phyloP scores from a whole-genome alignment of 2,888 invertebrate species.

The Brachyptera risi region DNA sequence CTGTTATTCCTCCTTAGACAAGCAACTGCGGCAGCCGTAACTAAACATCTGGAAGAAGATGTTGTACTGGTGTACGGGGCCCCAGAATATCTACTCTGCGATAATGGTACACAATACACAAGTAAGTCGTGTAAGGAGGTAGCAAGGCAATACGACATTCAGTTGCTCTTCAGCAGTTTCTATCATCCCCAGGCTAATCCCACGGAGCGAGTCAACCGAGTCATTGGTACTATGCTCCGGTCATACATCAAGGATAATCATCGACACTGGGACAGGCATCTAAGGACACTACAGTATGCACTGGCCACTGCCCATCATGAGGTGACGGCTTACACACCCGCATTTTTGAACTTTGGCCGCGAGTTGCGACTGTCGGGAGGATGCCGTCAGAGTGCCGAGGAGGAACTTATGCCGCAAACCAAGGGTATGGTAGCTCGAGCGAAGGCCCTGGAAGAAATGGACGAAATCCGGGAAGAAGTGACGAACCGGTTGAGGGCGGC shows the following conservation, averaged over 20 bases:
- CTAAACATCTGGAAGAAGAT: not conserved
- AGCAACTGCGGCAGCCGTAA: not conserved
- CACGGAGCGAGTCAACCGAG: slow-evolving; percentile 15
- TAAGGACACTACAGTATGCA: not conserved
- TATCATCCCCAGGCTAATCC: slow-evolving; percentile 22
- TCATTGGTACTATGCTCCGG: slow-evolving; percentile 7
- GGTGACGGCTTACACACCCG: slow-evolving; percentile 12
- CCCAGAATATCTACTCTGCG: not conserved
- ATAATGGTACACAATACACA: slow-evolving; percentile 1
- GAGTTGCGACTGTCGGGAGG: not conserved
- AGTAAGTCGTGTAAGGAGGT: not conserved
- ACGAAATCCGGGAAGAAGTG: too few species aligned
- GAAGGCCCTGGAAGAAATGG: too few species aligned
- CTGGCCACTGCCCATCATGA: slow-evolving; percentile 14
- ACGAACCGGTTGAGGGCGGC: too few species aligned
- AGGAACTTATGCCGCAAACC: too few species aligned
- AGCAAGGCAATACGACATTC: not conserved
- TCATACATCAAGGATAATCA: too few species aligned
- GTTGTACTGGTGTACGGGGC: not conserved
- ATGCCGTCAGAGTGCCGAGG: too few species aligned
- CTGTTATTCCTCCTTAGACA: not conserved
- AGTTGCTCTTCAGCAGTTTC: not conserved
- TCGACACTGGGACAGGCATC: slow-evolving; percentile 7
- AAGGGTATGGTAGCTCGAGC: too few species aligned
- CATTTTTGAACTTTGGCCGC: slow-evolving; percentile 11